These are phyloP conservation scores for Pipra filicauda DNA, from an alignment of 2,113 vertebrate species.

Conservation along the genomic window DNA sequence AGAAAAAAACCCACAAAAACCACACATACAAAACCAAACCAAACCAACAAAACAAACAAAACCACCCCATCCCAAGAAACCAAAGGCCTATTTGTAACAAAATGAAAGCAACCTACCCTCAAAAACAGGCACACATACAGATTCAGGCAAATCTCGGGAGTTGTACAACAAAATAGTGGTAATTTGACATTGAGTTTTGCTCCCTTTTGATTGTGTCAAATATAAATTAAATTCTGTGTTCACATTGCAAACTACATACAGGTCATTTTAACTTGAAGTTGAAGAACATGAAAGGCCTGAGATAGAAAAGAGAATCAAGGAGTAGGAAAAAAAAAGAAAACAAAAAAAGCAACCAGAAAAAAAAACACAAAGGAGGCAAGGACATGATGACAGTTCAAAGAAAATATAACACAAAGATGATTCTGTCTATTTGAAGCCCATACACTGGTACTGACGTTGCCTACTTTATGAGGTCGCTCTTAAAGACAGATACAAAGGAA, in stretches of 20 bases:
- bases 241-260: not conserved
- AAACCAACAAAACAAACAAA: not conserved
- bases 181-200: not conserved
- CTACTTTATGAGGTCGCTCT: not conserved
- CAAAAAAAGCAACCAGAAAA: not conserved
- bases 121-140: accelerated
- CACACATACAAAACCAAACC: not conserved
- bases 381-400: not conserved
- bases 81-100: not conserved
- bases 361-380: not conserved
- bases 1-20: too few species aligned
- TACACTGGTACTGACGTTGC: not conserved
- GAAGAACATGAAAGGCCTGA: not conserved
- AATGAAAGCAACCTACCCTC: not conserved
- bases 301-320: not conserved
- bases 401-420: not conserved
- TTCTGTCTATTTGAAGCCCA: not conserved
- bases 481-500: constrained; percentile 3
- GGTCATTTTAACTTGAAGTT: not conserved
- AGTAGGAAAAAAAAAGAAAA: not conserved
- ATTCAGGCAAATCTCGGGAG: not conserved
- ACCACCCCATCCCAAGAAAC: not conserved
- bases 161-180: not conserved
- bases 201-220: not conserved
- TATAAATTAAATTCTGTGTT: not conserved